Evolutionary conservation across 2,888 invertebrate genomes (phyloP).

Genomic region (Uropetala carovei): DNA sequence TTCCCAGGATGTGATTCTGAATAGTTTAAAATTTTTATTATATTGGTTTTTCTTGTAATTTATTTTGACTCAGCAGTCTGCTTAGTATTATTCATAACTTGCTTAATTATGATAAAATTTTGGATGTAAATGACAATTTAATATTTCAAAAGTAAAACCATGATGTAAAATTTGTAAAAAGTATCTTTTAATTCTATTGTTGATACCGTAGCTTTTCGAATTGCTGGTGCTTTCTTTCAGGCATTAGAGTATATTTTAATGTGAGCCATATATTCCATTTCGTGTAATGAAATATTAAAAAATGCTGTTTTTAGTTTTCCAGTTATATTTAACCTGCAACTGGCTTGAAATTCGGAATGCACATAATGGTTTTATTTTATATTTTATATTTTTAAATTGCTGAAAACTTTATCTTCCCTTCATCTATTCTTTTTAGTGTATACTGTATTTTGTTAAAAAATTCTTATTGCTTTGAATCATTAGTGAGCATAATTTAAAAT

Average conservation of each 20-base stretch:
- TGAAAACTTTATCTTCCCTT: no score
- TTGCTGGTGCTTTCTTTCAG: neutral
- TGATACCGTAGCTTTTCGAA: neutral
- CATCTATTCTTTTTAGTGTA: no score
- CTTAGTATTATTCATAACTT: neutral
- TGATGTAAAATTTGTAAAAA: neutral
- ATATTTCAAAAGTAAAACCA: neutral
- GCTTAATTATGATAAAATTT: neutral
- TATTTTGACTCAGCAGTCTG: neutral
- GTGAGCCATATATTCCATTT: neutral
- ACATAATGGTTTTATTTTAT: neutral
- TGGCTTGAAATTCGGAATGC: neutral
- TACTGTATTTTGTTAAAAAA: neutral
- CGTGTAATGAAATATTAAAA: neutral
- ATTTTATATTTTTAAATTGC: neutral
- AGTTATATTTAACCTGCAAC: neutral
- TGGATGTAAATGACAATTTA: neutral
- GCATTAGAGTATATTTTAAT: neutral
- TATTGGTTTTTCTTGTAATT: neutral
- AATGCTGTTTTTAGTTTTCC: neutral
- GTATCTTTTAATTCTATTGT: neutral
- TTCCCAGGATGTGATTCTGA: slow-evolving; percentile 27
- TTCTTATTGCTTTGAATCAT: neutral
- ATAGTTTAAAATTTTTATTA: neutral
- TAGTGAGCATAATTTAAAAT: neutral